Percentiles rank a stretch among this genome's conserved stretches.
Conservation (phyloP, 2,888 invertebrate genomes). For the Coelogynopora nodosa region DNA sequence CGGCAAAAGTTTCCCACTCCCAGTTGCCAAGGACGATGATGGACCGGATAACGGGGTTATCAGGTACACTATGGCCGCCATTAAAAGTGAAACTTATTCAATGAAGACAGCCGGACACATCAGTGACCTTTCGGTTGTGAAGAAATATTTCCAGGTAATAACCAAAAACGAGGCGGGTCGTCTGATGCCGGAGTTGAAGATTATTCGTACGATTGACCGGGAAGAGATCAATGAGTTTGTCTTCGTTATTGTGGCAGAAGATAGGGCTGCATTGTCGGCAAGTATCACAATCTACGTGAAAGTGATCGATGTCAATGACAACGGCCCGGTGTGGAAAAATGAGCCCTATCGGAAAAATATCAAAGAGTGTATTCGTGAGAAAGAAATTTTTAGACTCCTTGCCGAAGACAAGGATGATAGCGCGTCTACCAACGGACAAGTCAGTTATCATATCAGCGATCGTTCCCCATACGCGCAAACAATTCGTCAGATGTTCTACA, state of each 20-base stretch:
- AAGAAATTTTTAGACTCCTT: not conserved
- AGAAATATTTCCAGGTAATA: not conserved
- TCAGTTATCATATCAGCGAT: conserved; percentile 30
- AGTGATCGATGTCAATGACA: conserved; percentile 22
- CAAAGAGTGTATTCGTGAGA: conserved; percentile 18
- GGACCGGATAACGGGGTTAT: not conserved
- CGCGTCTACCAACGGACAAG: conserved; percentile 1
- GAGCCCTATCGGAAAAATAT: not conserved
- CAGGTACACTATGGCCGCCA: not conserved
- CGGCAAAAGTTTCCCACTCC: not conserved
- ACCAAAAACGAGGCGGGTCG: not conserved
- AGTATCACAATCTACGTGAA: not conserved
- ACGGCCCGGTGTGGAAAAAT: conserved; percentile 16
- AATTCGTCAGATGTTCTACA: conserved; percentile 22
- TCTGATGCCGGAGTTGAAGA: conserved; percentile 10
- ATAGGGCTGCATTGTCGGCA: not conserved
- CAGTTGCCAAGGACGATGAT: not conserved
- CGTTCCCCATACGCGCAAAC: not conserved
- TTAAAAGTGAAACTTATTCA: not conserved
- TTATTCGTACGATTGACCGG: not conserved
- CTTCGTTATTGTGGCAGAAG: conserved; percentile 2
- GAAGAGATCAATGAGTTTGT: conserved; percentile 14
- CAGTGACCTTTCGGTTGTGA: too few species aligned
- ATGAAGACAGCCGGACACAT: not conserved
- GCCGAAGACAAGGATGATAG: conserved; percentile 14